A percentile compares a stretch with the other conserved stretches of the same genome.
Conservation (phyloP, 2,888 invertebrate genomes). For the Tetheella fluctuosa region DNA sequence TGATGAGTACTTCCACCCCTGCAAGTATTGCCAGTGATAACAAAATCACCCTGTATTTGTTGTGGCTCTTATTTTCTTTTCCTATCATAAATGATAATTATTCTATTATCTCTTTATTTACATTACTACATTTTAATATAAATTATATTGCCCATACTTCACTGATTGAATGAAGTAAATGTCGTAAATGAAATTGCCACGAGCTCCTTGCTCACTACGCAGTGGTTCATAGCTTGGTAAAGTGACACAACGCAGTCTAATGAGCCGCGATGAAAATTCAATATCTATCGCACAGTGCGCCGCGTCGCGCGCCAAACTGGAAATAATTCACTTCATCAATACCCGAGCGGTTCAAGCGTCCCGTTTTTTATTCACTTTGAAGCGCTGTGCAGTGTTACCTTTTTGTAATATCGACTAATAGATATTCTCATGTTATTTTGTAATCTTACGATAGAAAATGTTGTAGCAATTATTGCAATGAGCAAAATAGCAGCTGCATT, state of each 20-base stretch:
- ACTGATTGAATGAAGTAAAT: not conserved
- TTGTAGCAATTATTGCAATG: too few relatives aligned
- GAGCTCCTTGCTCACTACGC: not conserved
- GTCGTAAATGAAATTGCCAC: not conserved
- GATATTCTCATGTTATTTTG: too few relatives aligned
- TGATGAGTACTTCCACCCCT: too few relatives aligned
- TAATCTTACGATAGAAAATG: too few relatives aligned
- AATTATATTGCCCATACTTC: too few relatives aligned
- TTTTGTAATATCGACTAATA: not conserved
- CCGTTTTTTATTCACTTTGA: slow-evolving; percentile 17
- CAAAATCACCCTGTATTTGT: too few relatives aligned
- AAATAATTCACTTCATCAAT: slow-evolving; percentile 41
- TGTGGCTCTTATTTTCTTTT: too few relatives aligned
- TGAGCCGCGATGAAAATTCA: slow-evolving; percentile 41
- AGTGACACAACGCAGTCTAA: slow-evolving; percentile 26
- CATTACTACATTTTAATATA: too few relatives aligned
- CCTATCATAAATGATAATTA: too few relatives aligned
- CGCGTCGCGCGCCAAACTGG: slow-evolving; percentile 29
- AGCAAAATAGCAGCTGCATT: too few relatives aligned
- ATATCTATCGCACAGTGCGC: slow-evolving; percentile 29
- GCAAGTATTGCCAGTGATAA: too few relatives aligned
- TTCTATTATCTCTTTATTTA: too few relatives aligned
- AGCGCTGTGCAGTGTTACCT: not conserved
- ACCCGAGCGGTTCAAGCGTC: slow-evolving; percentile 26
- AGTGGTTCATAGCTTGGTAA: not conserved